Base-by-base conservation (phyloP, 1,140 invertebrate genomes). In the Atta cephalotes region DNA sequence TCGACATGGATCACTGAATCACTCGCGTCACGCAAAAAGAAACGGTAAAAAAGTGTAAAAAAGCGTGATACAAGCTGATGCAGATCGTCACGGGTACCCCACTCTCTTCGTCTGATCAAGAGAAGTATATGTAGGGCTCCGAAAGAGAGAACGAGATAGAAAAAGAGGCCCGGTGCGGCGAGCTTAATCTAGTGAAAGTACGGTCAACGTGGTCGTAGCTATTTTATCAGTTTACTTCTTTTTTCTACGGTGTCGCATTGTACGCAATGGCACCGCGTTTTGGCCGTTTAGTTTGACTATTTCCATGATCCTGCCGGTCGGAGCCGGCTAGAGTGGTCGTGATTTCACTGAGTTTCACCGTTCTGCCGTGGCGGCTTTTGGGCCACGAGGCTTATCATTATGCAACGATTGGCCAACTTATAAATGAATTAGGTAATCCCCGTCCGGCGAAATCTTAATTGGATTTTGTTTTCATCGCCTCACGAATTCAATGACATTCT, bases 331-430 rank as follows among this genome's bases (percentile, higher is more conserved):
- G 79, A 39, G 35, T 16, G 84, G 62, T 80, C 72, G 62, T 63
- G 87, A 79, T 92, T 92, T 92, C 91, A 90, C 88, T 87, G 62
- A 90, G 90, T 91, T 92, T 92, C 90, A 89, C 89, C 78, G 89
- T 74, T 68, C 77, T 71, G 76, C 80, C 45, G 18, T 53, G 62
- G 58, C 74, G 49, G 71, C 70, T 90, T 91, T 91, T 90, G 77
- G 84, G 66, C 85, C 80, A 81, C 85, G 78, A 72, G 81, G 58
- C 78, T 92, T 92, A 91, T 92, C 87, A 87, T 92, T 92, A 92
- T 91, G 91, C 88, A 92, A 92, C 76, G 65, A 89, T 92, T 92
- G 74, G 74, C 66, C 65, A 91, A 92, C 28, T 63, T 51, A 87
- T 89, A 60, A 88, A 74, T 35, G 63, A 49, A 92, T 92, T 87